Evolutionary conservation across 2,888 invertebrate species (phyloP).

Genomic region (Trypoxylon attenuatum): DNA sequence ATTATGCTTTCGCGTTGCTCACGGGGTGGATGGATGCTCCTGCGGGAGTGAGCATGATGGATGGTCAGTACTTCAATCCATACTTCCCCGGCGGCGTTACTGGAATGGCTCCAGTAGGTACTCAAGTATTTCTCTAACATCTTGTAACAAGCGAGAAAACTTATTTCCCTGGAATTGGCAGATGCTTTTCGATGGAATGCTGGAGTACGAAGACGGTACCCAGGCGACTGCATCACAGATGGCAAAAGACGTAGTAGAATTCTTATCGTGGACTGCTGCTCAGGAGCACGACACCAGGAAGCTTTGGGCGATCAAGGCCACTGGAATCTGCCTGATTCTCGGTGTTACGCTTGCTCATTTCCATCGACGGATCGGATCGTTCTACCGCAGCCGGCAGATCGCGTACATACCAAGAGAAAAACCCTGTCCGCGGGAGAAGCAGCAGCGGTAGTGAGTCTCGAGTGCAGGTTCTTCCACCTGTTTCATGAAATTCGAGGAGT

Average conservation of each 20-base stretch:
- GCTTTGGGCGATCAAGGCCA: slow-evolving; percentile 83
- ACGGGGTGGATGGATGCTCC: slow-evolving; percentile 96
- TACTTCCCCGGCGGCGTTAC: slow-evolving; percentile 99
- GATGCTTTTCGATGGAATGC: slow-evolving; percentile 70
- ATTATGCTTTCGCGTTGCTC: slow-evolving; percentile 94
- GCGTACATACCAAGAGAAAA: slow-evolving; percentile 82
- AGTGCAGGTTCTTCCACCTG: background rate
- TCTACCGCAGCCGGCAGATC: slow-evolving; percentile 87
- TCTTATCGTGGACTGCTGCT: slow-evolving; percentile 94
- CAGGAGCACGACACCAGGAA: slow-evolving; percentile 93
- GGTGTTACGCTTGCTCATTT: slow-evolving; percentile 81
- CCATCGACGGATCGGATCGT: slow-evolving; percentile 89
- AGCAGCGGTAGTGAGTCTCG: background rate
- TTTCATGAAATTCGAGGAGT: no score
- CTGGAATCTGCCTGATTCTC: slow-evolving; percentile 83
- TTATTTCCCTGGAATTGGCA: no score
- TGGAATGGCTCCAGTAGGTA: slow-evolving; percentile 87
- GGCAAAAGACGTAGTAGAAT: slow-evolving; percentile 95
- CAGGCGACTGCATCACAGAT: slow-evolving; percentile 94
- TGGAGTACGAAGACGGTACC: slow-evolving; percentile 92
- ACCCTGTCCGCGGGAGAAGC: slow-evolving; percentile 36
- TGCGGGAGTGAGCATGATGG: slow-evolving; percentile 88
- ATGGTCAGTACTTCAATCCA: slow-evolving; percentile 96
- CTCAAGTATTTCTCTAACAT: background rate
- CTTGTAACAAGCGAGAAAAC: background rate